Base-by-base conservation (phyloP, 35 echinoderm and acorn worm genomes). In the Ophiothrix spiculata region DNA sequence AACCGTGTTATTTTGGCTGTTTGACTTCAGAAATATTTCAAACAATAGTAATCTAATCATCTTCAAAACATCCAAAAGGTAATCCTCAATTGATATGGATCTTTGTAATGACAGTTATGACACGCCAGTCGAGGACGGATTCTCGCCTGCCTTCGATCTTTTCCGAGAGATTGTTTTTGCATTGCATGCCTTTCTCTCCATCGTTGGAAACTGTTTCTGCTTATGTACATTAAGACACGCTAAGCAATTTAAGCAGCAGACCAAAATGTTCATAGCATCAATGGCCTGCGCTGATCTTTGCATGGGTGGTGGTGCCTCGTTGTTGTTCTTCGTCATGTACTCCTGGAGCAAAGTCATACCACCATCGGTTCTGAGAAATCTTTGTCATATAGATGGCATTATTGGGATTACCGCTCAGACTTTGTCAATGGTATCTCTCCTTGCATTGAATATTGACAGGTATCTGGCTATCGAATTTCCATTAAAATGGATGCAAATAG, bases 201-300 rank as follows among this genome's bases (percentile, higher is more conserved):
- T 69, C 29, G 60, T 10, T n/a, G 60, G 60, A n/a, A 69, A 69
- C 60, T 69, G 60, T n/a, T 69, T 69, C 60, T 69, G 60, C 60
- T 69, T 69, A 69, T 4, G 17, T n/a, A 28, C 29, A 2, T 28
- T 69, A 15, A 69, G 29, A 25, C 60, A 69, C 29, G 60, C 23
- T 2, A 69, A 69, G 25, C 3, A 69, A 12, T 15, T 69, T 25
- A 69, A 69, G 60, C 17, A 69, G 29, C 60, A 69, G 29, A 69
- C 60, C 8, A 69, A 69, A 25, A 69, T 69, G 2, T 69, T 69
- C 8, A 69, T 69, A 28, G 3, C 29, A 69, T 69, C 60, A 69
- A n/a, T 69, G 60, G 60, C 60, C 2, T 10, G 60, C 25, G 60
- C 60, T 69, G 60, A 69, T 69, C 60, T 69, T 12, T 69, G 60